Evolutionary conservation across 2,113 vertebrate species (phyloP).

Genomic region (Lophius piscatorius): DNA sequence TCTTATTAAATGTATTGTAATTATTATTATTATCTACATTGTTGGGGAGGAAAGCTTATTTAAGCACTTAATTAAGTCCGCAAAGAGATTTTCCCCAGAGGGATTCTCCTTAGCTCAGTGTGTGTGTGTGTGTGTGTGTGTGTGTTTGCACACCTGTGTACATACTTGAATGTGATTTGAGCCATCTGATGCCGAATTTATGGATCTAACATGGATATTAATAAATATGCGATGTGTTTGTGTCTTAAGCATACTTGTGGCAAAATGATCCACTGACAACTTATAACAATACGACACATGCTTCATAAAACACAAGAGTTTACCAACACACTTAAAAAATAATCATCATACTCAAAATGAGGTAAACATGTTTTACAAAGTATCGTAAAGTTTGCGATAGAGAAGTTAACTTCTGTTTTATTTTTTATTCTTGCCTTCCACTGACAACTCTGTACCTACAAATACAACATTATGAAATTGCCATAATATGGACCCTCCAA

Average conservation of each 20-base stretch:
- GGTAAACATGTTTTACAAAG: no score
- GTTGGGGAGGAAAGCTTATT: constrained; percentile 46
- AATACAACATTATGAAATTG: no score
- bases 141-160: constrained; percentile 1
- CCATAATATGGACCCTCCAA: no score
- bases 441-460: no score
- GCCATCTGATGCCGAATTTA: neutral
- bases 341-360: neutral
- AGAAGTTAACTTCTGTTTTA: neutral
- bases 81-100: constrained; percentile 27
- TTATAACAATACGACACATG: no score
- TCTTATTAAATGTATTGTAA: no score
- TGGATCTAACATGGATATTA: constrained; percentile 20
- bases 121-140: constrained; percentile 10
- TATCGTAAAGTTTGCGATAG: neutral
- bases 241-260: no score
- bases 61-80: constrained; percentile 55
- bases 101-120: constrained; percentile 8
- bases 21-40: no score
- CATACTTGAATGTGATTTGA: neutral
- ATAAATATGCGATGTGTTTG: no score
- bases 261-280: no score
- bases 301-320: neutral
- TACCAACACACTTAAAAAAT: no score
- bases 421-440: neutral